Percentiles rank a stretch among this genome's conserved stretches.
Conservation (phyloP, 2,888 invertebrate species). For the Patella caerulea region DNA sequence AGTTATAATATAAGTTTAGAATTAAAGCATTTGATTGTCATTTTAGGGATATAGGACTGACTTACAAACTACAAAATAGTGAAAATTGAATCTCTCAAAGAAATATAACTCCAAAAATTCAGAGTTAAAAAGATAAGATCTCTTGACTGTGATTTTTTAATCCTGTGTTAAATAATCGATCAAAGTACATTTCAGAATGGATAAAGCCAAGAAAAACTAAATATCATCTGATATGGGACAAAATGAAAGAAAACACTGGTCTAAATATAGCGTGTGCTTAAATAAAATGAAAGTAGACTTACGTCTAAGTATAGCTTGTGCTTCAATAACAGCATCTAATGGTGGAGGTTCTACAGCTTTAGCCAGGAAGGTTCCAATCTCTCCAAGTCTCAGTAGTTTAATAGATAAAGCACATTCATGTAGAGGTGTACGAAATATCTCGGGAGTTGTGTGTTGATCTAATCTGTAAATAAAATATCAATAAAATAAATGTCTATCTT, state of each 20-base stretch:
- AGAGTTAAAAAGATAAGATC: no score
- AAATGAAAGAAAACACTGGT: neutral
- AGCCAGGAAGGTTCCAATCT: slow-evolving; percentile 93
- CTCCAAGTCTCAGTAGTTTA: slow-evolving; percentile 89
- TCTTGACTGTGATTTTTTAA: no score
- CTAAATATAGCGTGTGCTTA: neutral
- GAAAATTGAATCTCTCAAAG: no score
- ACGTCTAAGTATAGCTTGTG: slow-evolving; percentile 82
- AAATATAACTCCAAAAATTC: no score
- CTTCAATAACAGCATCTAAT: slow-evolving; percentile 97
- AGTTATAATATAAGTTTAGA: no score
- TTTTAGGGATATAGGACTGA: no score
- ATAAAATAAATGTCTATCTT: neutral
- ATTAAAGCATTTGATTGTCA: no score
- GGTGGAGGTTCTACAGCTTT: slow-evolving; percentile 96
- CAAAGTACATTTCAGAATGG: no score
- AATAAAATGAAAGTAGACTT: slow-evolving; percentile 10
- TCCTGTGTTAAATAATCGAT: no score
- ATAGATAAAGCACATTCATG: slow-evolving; percentile 94
- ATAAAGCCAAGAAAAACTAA: no score
- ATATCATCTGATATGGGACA: neutral
- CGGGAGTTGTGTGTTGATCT: slow-evolving; percentile 89
- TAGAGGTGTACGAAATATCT: slow-evolving; percentile 97
- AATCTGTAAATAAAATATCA: slow-evolving; percentile 62
- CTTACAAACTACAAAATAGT: no score